Evolutionary conservation across 1,140 invertebrate species (phyloP), one percentile per base, ranked within the genome.

Genomic region (Pseudomyrmex sp.): DNA sequence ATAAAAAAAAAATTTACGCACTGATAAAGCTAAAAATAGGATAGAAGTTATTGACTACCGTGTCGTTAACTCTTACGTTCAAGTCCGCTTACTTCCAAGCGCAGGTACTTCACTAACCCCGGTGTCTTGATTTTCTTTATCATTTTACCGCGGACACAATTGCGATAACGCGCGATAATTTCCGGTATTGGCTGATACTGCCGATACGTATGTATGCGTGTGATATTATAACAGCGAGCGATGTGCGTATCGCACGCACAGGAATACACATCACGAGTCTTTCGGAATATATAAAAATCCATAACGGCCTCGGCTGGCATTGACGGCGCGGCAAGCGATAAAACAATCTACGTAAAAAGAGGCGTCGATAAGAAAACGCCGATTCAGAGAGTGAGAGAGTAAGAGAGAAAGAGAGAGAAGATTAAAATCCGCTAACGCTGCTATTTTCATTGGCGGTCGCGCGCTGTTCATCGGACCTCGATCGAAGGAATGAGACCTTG

Each of bases 401-500:
- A 2, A 26, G 26, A 26, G 50, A 59, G 52, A 35, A 61, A 56
- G 48, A 62, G 35, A 35, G 35, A 58, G 10, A 48, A 7, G 35
- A 35, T 35, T 7, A 35, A 35, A 35, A 35, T 44, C 35, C 76
- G 44, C 52, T 35, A 61, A 70, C 15, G 65, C 68, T 18, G 75
- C 62, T 46, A 52, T 77, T 68, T 68, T 35, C 50, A 68, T 58
- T 58, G 50, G 62, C 18, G 12, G 23, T 48, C 23, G 18, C 20
- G 35, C 73, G 23, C 74, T 54, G 10, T 52, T 13, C 61, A 56
- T 68, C 23, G 63, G 35, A 69, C 75, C 50, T 56, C 63, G 75
- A 69, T 58, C 74, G 61, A 76, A 76, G 74, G 12, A 76, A 76
- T 61, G 61, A 76, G 74, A 76, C 61, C 74, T 76, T 54, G 61